These are phyloP conservation scores for Heteromyza rotundicornis DNA, from an alignment of 2,888 invertebrate genomes.

Conservation along the genomic window DNA sequence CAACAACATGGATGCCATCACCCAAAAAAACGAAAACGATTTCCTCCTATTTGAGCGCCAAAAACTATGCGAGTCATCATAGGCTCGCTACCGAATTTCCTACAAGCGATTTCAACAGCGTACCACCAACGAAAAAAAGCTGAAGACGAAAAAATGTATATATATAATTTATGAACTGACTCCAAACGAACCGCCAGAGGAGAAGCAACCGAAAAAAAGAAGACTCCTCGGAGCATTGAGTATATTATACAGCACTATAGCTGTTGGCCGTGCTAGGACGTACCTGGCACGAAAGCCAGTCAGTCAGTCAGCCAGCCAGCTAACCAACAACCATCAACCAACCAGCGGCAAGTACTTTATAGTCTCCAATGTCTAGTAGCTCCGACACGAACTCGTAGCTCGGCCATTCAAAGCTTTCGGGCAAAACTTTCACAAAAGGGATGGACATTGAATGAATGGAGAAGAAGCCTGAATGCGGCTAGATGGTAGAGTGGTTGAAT, in stretches of 20 bases:
- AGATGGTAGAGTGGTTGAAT: no score
- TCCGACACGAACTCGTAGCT: conserved; percentile 32
- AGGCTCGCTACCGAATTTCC: not conserved
- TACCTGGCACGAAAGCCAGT: conserved; percentile 47
- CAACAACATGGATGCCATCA: conserved; percentile 12
- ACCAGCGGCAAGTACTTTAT: conserved; percentile 21
- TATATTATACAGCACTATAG: conserved; percentile 3
- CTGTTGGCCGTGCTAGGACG: conserved; percentile 36
- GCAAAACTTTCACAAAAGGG: conserved; percentile 35
- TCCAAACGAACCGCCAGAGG: conserved; percentile 7
- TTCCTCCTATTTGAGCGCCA: not conserved
- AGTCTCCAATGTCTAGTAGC: conserved; percentile 15
- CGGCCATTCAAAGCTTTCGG: conserved; percentile 40
- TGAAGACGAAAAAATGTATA: conserved; percentile 18
- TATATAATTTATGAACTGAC: conserved; percentile 47
- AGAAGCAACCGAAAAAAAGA: not conserved
- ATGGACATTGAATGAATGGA: conserved; percentile 5
- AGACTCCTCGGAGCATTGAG: not conserved
- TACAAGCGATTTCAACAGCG: no score
- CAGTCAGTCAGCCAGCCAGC: conserved; percentile 24
- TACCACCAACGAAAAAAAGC: not conserved
- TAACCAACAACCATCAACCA: conserved; percentile 28
- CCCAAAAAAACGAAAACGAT: not conserved
- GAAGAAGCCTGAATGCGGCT: no score
- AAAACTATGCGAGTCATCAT: conserved; percentile 3